A percentile compares a stretch with the other conserved stretches of the same genome.
Conservation (phyloP, 2,888 invertebrate genomes). For the Odontothrips loti region DNA sequence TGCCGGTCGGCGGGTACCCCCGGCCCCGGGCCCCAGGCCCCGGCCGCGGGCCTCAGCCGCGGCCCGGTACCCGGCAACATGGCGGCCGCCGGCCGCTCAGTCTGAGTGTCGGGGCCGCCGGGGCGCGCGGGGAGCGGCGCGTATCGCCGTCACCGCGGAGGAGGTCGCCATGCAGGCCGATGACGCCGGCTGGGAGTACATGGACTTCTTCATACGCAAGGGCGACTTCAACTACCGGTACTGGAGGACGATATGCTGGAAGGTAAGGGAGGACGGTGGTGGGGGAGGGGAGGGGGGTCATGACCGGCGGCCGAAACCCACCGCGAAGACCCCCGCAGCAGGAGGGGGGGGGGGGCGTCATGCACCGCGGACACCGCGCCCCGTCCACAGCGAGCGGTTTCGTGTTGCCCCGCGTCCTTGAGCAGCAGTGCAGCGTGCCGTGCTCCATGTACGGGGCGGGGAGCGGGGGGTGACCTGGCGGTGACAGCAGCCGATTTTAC, state of each 20-base stretch:
- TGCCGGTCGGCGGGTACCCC: no score
- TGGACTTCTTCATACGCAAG: constrained; percentile 19
- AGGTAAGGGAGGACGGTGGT: background rate
- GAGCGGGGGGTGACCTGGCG: no score
- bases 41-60: background rate
- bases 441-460: no score
- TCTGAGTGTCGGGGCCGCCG: background rate
- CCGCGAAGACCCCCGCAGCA: no score
- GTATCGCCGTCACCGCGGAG: background rate
- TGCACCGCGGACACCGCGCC: background rate
- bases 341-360: background rate
- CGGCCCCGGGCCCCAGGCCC: background rate
- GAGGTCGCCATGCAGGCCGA: background rate
- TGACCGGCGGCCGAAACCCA: background rate
- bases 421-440: background rate
- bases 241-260: constrained; percentile 16
- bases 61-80: background rate
- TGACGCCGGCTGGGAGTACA: constrained; percentile 2
- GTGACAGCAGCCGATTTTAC: no score
- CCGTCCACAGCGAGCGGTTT: background rate
- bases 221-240: constrained; percentile 22
- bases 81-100: background rate
- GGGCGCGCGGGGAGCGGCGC: background rate
- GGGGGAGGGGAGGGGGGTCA: background rate
- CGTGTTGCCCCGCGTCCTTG: no score